A percentile compares a stretch with the other conserved stretches of the same genome.
Evolutionary conservation across 2,113 vertebrate genomes (phyloP).

Genomic region (Notiomystis cincta): DNA sequence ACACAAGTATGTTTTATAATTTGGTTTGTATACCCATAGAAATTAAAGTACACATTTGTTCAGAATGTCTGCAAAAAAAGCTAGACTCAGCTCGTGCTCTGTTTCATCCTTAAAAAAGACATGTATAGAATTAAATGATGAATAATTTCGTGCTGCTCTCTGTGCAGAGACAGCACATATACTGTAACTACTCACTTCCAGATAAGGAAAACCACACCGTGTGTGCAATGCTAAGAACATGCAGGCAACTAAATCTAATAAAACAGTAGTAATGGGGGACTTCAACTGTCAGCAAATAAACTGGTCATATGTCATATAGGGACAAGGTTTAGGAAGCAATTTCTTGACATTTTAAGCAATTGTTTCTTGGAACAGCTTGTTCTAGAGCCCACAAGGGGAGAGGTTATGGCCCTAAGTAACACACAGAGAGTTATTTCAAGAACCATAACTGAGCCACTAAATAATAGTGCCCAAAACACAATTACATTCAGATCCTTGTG

Average conservation of each 20-base stretch:
- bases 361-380: slow-evolving; percentile 43
- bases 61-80: background rate
- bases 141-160: background rate
- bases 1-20: background rate
- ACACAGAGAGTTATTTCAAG: slow-evolving; percentile 36
- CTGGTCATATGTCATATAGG: slow-evolving; percentile 39
- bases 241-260: slow-evolving; percentile 27
- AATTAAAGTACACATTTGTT: slow-evolving; percentile 1
- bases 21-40: background rate
- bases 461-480: slow-evolving; percentile 33
- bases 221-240: background rate
- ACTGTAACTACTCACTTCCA: background rate
- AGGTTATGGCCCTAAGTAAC: slow-evolving; percentile 52
- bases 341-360: slow-evolving; percentile 62
- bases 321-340: slow-evolving; percentile 46
- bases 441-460: slow-evolving; percentile 22
- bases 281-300: slow-evolving; percentile 34
- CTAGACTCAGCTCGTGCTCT: background rate
- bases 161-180: background rate
- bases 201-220: background rate
- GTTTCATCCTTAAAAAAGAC: background rate
- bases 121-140: background rate
- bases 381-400: slow-evolving; percentile 59
- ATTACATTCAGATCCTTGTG: slow-evolving; percentile 33
- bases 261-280: slow-evolving; percentile 8